These are phyloP conservation scores for Phengaris arion DNA, from an alignment of 2,888 invertebrate genomes.

Conservation along the genomic window DNA sequence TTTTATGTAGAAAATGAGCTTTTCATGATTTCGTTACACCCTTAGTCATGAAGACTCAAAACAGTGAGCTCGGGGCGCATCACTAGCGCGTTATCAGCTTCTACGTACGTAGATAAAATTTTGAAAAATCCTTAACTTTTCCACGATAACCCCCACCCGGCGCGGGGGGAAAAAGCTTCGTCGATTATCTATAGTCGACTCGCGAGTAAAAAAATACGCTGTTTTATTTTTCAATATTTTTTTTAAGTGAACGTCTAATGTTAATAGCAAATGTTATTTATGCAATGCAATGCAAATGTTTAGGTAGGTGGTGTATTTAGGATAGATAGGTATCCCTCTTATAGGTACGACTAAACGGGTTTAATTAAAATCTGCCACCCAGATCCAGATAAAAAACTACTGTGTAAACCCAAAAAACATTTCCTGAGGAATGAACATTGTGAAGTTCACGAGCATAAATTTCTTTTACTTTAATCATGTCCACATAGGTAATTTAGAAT, in stretches of 20 bases:
- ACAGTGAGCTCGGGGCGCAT: slow-evolving; percentile 43
- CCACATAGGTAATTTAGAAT: too few species aligned
- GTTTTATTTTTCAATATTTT: background rate
- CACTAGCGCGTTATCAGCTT: slow-evolving; percentile 61
- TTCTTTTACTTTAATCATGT: too few species aligned
- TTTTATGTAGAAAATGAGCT: background rate
- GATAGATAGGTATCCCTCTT: too few species aligned
- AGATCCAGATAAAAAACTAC: too few species aligned
- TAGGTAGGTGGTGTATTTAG: too few species aligned
- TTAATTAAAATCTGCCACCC: too few species aligned
- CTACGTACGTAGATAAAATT: slow-evolving; percentile 72
- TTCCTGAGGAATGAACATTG: background rate
- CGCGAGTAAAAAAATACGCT: background rate
- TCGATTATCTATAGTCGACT: slow-evolving; percentile 55
- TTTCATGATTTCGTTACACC: slow-evolving; percentile 43
- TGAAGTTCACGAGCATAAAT: too few species aligned
- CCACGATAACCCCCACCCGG: slow-evolving; percentile 73
- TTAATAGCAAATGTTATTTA: too few species aligned
- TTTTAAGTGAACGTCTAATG: background rate
- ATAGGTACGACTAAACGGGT: too few species aligned
- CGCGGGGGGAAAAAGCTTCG: slow-evolving; percentile 66
- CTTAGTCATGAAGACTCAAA: slow-evolving; percentile 38
- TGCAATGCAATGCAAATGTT: too few species aligned
- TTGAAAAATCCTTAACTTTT: slow-evolving; percentile 79
- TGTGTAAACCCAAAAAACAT: background rate